Evolutionary conservation across 2,888 invertebrate genomes (phyloP), one percentile per base, ranked within the genome.

Genomic region (Cepaea hortensis): DNA sequence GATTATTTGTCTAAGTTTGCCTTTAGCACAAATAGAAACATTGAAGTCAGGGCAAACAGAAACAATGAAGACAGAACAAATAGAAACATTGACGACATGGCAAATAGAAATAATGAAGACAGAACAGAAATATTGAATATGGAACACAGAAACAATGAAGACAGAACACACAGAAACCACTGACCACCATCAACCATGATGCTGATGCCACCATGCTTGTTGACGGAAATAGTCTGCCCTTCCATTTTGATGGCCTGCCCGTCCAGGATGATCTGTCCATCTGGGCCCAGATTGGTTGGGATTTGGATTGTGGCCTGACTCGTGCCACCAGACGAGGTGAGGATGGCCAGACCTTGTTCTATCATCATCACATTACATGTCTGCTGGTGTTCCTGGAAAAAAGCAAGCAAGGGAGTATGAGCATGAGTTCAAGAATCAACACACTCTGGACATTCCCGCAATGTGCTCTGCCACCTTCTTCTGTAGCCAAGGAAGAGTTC

Each of bases 331-430:
- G 89, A 89, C 46, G 91, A 91, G 5, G 92, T 92, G 11, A 92
- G 91, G 61, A 93, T 92, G 23, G 92, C 90, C 68, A 93, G 87
- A 0, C 93, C 92, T 86, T 93, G 93, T 85, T 94, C 94, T 61
- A 93, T 91, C 91, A 93, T 92, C 87, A 91, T 90, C 85, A 92
- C 89, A 81, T 93, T 93, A 89, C 94, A 94, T 80, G 91, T 91
- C 55, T 91, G 91, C 87, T 91, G 91, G 86, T 93, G 93, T 75
- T 94, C 93, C 92, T 93, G 90, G 68, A 46, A 55, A 55, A 55
- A 55, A 55, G 55, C 11, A 55, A 11, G 55, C 55, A 55, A 55
- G 6, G 55, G 11, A 55, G 55, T 55, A 9, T 55, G 35, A 35
- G 35, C 35, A 35, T 35, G 35, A 35, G 35, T 35, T 35, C 35